A percentile compares a stretch with the other conserved stretches of the same genome.
Evolutionary conservation across 2,797 vertebrate genomes (phyloP).

Genomic region (Rhinella marina): DNA sequence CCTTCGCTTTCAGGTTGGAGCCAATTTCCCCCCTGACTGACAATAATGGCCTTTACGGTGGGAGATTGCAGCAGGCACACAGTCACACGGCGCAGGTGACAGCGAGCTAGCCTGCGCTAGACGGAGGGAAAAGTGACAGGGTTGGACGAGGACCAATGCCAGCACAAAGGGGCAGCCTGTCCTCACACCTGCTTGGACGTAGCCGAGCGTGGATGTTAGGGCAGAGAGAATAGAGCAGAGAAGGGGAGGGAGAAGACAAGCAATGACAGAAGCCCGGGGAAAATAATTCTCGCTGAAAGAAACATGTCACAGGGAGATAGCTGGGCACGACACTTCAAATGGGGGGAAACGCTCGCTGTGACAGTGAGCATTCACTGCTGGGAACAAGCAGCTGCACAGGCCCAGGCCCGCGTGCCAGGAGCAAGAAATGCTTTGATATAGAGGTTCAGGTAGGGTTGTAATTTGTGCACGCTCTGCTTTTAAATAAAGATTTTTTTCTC

Average conservation of each 20-base stretch:
- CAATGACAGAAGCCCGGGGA: slow-evolving; percentile 64
- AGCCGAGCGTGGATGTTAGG: slow-evolving; percentile 60
- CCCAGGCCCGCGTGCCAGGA: slow-evolving; percentile 64
- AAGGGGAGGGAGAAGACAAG: slow-evolving; percentile 38
- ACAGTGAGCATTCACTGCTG: slow-evolving; percentile 67
- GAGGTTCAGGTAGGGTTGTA: not conserved
- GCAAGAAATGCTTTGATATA: slow-evolving; percentile 21
- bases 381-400: slow-evolving; percentile 54
- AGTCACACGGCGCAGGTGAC: slow-evolving; percentile 65
- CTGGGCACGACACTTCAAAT: slow-evolving; percentile 69
- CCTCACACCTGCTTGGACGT: slow-evolving; percentile 74
- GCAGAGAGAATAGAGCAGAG: slow-evolving; percentile 56
- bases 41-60: slow-evolving; percentile 72
- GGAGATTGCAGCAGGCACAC: slow-evolving; percentile 64
- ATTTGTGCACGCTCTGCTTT: not conserved
- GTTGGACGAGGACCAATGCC: slow-evolving; percentile 69
- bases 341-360: slow-evolving; percentile 66
- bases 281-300: slow-evolving; percentile 74
- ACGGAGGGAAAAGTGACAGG: slow-evolving; percentile 65
- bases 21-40: slow-evolving; percentile 63
- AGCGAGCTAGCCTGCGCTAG: slow-evolving; percentile 62
- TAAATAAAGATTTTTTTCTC: not conserved
- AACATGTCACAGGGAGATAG: slow-evolving; percentile 67
- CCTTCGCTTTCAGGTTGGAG: slow-evolving; percentile 16
- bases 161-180: slow-evolving; percentile 74